Evolutionary conservation across 2,888 invertebrate genomes (phyloP).

Genomic region (Drosophila percnosoma): DNA sequence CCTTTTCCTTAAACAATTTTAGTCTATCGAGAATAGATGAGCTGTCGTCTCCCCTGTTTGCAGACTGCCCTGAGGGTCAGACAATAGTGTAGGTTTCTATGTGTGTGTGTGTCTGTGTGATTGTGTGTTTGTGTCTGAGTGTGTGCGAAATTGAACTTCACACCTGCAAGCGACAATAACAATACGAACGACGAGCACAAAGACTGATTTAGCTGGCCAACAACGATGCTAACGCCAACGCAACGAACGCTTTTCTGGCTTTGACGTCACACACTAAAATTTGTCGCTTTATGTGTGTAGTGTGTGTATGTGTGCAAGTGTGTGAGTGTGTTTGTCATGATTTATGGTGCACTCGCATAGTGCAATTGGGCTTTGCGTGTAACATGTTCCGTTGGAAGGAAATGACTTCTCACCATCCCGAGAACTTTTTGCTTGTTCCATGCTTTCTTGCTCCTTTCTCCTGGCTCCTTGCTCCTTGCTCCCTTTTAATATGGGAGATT

Average conservation of each 20-base stretch:
- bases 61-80: constrained; percentile 9
- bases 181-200: constrained; percentile 14
- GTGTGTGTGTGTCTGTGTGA: not conserved
- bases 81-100: not conserved
- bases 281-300: constrained; percentile 3
- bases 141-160: constrained; percentile 18
- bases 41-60: constrained; percentile 28
- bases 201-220: constrained; percentile 2
- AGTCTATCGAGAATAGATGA: constrained; percentile 38
- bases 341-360: constrained; percentile 58
- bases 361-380: constrained; percentile 55
- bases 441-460: not conserved
- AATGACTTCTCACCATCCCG: not conserved
- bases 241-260: constrained; percentile 49
- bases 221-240: constrained; percentile 6
- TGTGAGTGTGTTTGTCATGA: constrained; percentile 42
- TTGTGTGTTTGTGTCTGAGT: not conserved
- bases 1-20: not conserved
- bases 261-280: constrained; percentile 57
- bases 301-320: constrained; percentile 5
- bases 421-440: not conserved
- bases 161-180: constrained; percentile 24
- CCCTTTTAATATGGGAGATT: not conserved
- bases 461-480: not conserved
- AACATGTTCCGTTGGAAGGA: constrained; percentile 33